Evolutionary conservation across 2,888 invertebrate genomes (phyloP).

Genomic region (Pseudanteris insignis): DNA sequence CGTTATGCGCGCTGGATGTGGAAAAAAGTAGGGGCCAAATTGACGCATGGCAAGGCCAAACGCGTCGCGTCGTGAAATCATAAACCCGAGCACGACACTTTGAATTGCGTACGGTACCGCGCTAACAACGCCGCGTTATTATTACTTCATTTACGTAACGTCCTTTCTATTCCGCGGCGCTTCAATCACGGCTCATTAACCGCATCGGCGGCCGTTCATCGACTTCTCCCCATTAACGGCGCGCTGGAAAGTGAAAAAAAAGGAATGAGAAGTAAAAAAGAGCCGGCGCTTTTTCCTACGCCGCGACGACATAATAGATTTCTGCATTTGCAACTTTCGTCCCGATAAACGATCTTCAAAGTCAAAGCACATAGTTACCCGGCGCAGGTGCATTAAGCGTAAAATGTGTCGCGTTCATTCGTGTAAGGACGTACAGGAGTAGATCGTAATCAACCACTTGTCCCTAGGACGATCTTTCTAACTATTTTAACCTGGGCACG

Average conservation of each 20-base stretch:
- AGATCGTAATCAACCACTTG: conserved; percentile 52
- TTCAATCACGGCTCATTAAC: conserved; percentile 34
- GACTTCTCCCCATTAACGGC: conserved; percentile 11
- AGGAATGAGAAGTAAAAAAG: too few relatives aligned
- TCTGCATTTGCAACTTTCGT: conserved; percentile 39
- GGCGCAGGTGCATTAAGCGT: conserved; percentile 40
- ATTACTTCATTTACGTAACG: conserved; percentile 25
- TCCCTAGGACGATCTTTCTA: conserved; percentile 33
- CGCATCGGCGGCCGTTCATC: conserved; percentile 11
- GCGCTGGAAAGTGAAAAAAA: too few relatives aligned
- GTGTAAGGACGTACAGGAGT: conserved; percentile 44
- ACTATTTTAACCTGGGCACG: conserved; percentile 24
- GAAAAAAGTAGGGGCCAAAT: conserved; percentile 6
- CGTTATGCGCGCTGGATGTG: too few relatives aligned
- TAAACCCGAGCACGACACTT: conserved; percentile 2
- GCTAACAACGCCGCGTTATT: conserved; percentile 16
- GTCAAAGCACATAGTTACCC: conserved; percentile 40
- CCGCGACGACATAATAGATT: conserved; percentile 23
- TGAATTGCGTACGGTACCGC: conserved; percentile 1
- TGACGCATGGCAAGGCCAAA: conserved; percentile 11
- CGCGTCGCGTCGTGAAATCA: conserved; percentile 1
- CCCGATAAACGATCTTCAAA: conserved; percentile 42
- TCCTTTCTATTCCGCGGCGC: conserved; percentile 17
- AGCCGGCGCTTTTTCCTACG: conserved; percentile 6
- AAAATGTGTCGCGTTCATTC: conserved; percentile 45